A percentile compares a stretch with the other conserved stretches of the same genome.
phyloP scores from a whole-genome alignment of 2,888 invertebrate genomes.

The Polyommatus iphigenia region DNA sequence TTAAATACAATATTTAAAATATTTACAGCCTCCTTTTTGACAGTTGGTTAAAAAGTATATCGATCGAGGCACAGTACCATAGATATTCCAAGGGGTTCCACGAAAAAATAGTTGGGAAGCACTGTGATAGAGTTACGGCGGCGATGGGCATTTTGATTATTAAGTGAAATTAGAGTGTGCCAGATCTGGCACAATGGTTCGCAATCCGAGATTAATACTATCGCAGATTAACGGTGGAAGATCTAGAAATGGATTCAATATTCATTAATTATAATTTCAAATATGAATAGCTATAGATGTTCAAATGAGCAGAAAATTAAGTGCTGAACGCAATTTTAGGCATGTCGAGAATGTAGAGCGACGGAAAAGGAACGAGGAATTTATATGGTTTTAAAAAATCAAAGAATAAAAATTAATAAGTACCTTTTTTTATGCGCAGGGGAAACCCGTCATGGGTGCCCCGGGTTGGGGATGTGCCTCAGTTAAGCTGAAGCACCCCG shows the following conservation, averaged over 20 bases:
- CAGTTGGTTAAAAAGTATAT: no score
- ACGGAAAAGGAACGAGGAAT: not conserved
- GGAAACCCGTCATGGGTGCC: no score
- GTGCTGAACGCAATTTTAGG: not conserved
- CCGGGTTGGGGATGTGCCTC: no score
- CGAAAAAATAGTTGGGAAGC: not conserved
- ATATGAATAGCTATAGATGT: not conserved
- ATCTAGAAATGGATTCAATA: not conserved
- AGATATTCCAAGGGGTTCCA: no score
- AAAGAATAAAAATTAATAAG: no score
- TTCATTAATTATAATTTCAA: not conserved
- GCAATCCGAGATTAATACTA: slow-evolving; percentile 21
- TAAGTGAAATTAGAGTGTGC: slow-evolving; percentile 35
- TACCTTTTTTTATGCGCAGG: no score
- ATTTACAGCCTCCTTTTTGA: no score
- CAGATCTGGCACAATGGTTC: slow-evolving; percentile 18
- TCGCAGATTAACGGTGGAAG: not conserved
- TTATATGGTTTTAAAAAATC: not conserved
- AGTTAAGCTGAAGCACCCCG: no score
- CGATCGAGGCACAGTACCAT: no score
- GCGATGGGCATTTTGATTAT: slow-evolving; percentile 33
- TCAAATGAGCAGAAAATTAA: slow-evolving; percentile 1
- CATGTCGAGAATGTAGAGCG: not conserved
- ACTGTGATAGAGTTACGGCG: slow-evolving; percentile 10
- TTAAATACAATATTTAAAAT: no score